These are phyloP conservation scores for Drosophila robusta DNA, from an alignment of 2,888 invertebrate genomes.

Conservation along the genomic window DNA sequence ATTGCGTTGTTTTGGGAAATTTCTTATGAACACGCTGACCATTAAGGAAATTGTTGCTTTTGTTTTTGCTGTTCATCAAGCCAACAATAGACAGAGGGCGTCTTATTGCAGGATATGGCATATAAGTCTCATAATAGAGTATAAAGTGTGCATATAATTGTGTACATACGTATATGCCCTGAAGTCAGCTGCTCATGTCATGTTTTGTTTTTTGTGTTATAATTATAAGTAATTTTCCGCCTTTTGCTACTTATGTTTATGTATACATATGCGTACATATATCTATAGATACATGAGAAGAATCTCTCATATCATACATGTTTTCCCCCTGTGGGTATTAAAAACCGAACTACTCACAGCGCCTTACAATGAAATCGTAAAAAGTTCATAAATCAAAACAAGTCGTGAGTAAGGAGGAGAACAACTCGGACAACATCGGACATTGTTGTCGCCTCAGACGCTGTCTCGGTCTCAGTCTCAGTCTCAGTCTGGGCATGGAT, in stretches of 20 bases:
- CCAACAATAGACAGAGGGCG: slow-evolving; percentile 24
- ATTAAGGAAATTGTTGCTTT: slow-evolving; percentile 38
- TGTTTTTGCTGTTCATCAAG: slow-evolving; percentile 10
- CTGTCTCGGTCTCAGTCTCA: slow-evolving; percentile 12
- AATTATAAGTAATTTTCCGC: slow-evolving; percentile 34
- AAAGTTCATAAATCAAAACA: slow-evolving; percentile 45
- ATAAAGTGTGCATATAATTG: slow-evolving; percentile 1
- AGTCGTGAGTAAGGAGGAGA: slow-evolving; percentile 17
- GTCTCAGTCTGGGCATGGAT: slow-evolving; percentile 23
- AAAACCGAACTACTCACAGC: slow-evolving; percentile 40
- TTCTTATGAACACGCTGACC: slow-evolving; percentile 10
- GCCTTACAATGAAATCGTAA: slow-evolving; percentile 46
- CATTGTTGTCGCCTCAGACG: too few species aligned
- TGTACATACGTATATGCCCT: not conserved
- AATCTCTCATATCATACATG: slow-evolving; percentile 16
- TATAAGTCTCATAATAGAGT: slow-evolving; percentile 8
- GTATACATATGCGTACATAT: not conserved
- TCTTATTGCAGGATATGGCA: slow-evolving; percentile 10
- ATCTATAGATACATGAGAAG: slow-evolving; percentile 1
- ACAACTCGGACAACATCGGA: slow-evolving; percentile 22
- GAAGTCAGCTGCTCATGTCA: slow-evolving; percentile 34
- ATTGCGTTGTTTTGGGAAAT: slow-evolving; percentile 38
- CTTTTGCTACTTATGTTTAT: slow-evolving; percentile 14
- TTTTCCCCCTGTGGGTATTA: slow-evolving; percentile 1
- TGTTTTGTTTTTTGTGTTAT: slow-evolving; percentile 31